Conservation (phyloP, 2,888 invertebrate species). For the Hirtodrosophila trivittata region DNA sequence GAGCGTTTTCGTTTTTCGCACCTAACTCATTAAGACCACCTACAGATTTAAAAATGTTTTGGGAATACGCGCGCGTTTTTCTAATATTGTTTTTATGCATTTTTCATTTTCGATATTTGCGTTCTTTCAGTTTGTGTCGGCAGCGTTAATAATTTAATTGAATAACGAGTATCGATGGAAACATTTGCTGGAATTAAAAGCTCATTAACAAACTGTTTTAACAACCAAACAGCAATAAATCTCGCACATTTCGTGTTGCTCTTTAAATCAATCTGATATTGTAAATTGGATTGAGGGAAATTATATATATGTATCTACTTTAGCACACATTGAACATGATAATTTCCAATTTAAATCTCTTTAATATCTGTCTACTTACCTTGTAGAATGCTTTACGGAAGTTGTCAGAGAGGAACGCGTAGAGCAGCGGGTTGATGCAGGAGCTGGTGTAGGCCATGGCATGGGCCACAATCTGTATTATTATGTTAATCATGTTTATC, state of each 20-base stretch:
- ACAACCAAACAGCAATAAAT: constrained; percentile 9
- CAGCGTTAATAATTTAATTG: constrained; percentile 56
- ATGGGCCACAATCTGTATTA: constrained; percentile 90
- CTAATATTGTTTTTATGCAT: constrained; percentile 27
- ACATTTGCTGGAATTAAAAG: constrained; percentile 47
- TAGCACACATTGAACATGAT: too few relatives aligned
- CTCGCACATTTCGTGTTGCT: constrained; percentile 30
- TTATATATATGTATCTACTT: constrained; percentile 25
- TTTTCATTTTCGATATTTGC: constrained; percentile 13
- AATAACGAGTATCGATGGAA: constrained; percentile 46
- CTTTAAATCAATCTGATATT: constrained; percentile 32
- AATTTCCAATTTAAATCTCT: too few relatives aligned
- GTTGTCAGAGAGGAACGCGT: constrained; percentile 96
- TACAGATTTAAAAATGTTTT: constrained; percentile 41
- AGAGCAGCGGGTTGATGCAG: constrained; percentile 96
- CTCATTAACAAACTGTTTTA: constrained; percentile 39
- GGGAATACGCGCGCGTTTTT: constrained; percentile 36
- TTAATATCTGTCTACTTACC: constrained; percentile 76
- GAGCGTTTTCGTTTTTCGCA: constrained; percentile 74
- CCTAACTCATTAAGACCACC: constrained; percentile 65
- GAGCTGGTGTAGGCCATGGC: constrained; percentile 96
- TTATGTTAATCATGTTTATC: constrained; percentile 85
- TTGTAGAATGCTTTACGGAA: constrained; percentile 94
- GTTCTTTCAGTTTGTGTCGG: constrained; percentile 10
- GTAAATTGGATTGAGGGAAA: constrained; percentile 41